These are phyloP conservation scores for Physocephala rufipes DNA, from an alignment of 2,888 invertebrate species.

Conservation along the genomic window DNA sequence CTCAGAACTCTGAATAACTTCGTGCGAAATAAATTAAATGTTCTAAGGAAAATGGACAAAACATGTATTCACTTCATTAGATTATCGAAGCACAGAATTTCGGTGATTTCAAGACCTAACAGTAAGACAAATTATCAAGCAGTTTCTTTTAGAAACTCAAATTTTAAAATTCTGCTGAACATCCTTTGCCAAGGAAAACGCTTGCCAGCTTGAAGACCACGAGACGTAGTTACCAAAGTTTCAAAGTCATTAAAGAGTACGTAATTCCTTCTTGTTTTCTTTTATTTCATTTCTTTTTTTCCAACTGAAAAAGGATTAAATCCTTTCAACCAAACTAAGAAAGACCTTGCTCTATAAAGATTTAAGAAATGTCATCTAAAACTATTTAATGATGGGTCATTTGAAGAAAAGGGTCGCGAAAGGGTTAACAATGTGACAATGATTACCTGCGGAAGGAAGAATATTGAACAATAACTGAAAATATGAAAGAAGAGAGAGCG, in stretches of 20 bases:
- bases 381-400: constrained; percentile 13
- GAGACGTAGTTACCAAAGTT: not conserved
- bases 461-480: not conserved
- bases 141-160: too few relatives aligned
- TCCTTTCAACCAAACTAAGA: not conserved
- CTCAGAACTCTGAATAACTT: too few relatives aligned
- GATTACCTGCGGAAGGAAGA: not conserved
- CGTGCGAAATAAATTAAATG: too few relatives aligned
- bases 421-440: not conserved
- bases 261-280: not conserved
- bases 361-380: constrained; percentile 26
- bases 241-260: constrained; percentile 7
- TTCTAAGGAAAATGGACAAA: not conserved
- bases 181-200: too few relatives aligned
- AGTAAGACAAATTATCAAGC: too few relatives aligned
- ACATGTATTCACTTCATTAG: too few relatives aligned
- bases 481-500: too few relatives aligned
- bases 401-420: not conserved
- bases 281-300: not conserved
- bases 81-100: too few relatives aligned
- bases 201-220: too few relatives aligned
- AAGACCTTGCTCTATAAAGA: constrained; percentile 22
- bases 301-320: constrained; percentile 23
- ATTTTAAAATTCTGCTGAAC: too few relatives aligned
- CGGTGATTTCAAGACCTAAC: too few relatives aligned